Evolutionary conservation across 1,140 invertebrate species (phyloP), one percentile per base, ranked within the genome.

Genomic region (Drosophila kepulauana): DNA sequence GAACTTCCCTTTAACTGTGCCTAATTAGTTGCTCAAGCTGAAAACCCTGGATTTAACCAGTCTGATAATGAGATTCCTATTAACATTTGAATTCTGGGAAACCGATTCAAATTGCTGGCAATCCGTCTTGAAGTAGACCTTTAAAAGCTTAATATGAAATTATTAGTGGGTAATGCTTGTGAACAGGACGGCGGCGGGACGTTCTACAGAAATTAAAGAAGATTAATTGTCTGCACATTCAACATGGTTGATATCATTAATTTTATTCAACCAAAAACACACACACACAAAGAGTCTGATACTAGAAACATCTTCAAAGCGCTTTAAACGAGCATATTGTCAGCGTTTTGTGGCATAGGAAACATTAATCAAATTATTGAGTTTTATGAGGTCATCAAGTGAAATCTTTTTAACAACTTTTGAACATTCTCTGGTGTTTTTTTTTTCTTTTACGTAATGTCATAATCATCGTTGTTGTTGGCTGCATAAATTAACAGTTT

Each of bases 191-290:
- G 30, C 30, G 35, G 20, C 3, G 20, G 20, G 49, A 33, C 51
- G 57, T 66, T 43, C 61, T 61, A 20, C 13, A 28, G 30, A 86
- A 86, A 79, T 78, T 69, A 80, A 78, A 80, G 51, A 84, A 88
- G 84, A 88, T 88, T 89, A 88, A 89, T 89, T 89, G 87, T 81
- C 73, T 81, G 76, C 61, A 52, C 69, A 79, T 84, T 78, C 72
- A 74, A 78, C 79, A 79, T 69, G 79, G 41, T 69, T 82, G 33
- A 82, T 77, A 82, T 80, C 84, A 87, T 87, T 87, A 87, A 87
- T 87, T 82, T 82, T 52, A 56, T 78, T 59, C 48, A 20, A 15
- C 25, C 35, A 10, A 48, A 30, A 20, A 15, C 25, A 30, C 48
- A 20, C 45, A 73, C 33, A 10, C 20, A 28, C n/a, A 28, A 13